phyloP scores from a whole-genome alignment of 2,888 invertebrate genomes.

The Ganaspis brasiliensis region DNA sequence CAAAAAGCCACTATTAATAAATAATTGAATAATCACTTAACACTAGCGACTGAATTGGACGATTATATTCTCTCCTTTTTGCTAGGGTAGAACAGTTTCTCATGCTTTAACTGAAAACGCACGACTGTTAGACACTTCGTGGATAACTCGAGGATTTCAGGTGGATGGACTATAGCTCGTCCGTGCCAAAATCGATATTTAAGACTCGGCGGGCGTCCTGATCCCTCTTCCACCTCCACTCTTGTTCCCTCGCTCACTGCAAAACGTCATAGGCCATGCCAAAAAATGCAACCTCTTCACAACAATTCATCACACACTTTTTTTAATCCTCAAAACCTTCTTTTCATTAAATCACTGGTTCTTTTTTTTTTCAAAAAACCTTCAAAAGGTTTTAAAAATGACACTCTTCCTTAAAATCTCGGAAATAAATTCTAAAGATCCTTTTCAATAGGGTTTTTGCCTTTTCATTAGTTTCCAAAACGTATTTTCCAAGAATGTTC shows the following conservation, averaged over 20 bases:
- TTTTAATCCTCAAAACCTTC: background rate
- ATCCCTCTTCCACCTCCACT: conserved; percentile 65
- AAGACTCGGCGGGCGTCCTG: conserved; percentile 72
- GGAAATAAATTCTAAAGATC: too few species aligned
- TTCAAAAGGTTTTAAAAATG: too few species aligned
- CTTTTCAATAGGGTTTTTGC: too few species aligned
- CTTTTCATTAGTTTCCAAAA: too few species aligned
- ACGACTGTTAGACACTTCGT: conserved; percentile 23
- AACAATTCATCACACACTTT: background rate
- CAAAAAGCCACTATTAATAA: background rate
- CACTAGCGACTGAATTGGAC: background rate
- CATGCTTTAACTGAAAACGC: conserved; percentile 1
- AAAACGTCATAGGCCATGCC: conserved; percentile 35
- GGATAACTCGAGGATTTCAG: conserved; percentile 46
- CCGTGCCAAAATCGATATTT: conserved; percentile 76
- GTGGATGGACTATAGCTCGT: conserved; percentile 61
- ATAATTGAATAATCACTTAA: conserved; percentile 1
- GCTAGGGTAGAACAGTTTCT: background rate
- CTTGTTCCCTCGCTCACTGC: conserved; percentile 48
- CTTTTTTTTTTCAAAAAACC: too few species aligned
- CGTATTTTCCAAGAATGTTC: too few species aligned
- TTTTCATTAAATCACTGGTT: background rate
- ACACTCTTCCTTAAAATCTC: too few species aligned
- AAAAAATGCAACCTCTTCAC: background rate
- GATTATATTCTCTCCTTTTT: background rate